Conservation (phyloP, 2,113 vertebrate genomes). For the Apteryx mantelli region DNA sequence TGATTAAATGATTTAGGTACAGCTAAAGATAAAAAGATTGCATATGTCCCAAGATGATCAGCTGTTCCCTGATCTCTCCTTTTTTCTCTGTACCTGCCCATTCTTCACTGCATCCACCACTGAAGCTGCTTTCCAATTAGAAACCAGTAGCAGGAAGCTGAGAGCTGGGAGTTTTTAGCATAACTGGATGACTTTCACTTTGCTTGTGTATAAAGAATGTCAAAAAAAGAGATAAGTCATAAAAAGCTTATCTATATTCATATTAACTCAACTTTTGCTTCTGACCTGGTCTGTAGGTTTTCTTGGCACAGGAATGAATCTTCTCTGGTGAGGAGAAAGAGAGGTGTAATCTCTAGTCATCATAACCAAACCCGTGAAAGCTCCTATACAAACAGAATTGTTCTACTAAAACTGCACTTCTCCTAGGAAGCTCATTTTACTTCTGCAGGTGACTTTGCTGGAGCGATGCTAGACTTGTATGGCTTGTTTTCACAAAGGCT, state of each 20-base stretch:
- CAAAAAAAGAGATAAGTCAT: constrained; percentile 51
- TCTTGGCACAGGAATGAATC: constrained; percentile 55
- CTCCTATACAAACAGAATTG: constrained; percentile 66
- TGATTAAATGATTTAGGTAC: constrained; percentile 25
- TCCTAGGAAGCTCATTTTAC: constrained; percentile 5
- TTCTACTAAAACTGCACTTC: constrained; percentile 64
- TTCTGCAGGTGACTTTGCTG: background rate
- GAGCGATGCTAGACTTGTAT: background rate
- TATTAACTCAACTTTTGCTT: constrained; percentile 64
- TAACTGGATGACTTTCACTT: constrained; percentile 52
- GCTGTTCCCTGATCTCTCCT: constrained; percentile 3
- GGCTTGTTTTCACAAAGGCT: background rate
- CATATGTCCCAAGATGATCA: constrained; percentile 20
- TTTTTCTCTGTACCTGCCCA: constrained; percentile 32
- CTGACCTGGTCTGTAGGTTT: constrained; percentile 51
- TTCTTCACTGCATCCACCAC: background rate
- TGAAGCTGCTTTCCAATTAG: constrained; percentile 23
- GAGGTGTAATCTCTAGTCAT: constrained; percentile 58
- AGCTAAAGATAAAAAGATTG: constrained; percentile 43
- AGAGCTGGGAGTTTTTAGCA: constrained; percentile 15
- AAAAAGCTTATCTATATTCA: constrained; percentile 61
- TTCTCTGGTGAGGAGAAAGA: constrained; percentile 57
- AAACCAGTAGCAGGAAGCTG: constrained; percentile 40
- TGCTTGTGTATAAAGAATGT: constrained; percentile 38
- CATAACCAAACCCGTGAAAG: constrained; percentile 57